phyloP scores from a whole-genome alignment of 2,113 vertebrate species.

The Cyanoderma ruficeps region DNA sequence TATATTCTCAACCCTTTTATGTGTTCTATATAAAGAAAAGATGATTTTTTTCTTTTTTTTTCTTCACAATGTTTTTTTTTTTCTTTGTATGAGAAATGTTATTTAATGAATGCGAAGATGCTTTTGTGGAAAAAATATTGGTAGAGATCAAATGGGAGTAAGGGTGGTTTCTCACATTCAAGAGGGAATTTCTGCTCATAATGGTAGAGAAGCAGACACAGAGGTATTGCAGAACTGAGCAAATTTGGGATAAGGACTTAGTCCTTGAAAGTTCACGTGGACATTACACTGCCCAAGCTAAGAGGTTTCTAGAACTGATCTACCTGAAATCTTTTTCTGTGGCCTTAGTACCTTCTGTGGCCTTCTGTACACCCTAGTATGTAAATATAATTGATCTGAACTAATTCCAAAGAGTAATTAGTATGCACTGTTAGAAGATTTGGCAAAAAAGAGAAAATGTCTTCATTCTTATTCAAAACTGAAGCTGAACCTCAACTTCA shows the following conservation, averaged over 20 bases:
- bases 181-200: not conserved
- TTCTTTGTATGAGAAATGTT: not conserved
- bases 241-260: not conserved
- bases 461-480: not conserved
- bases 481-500: not conserved
- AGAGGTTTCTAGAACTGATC: not conserved
- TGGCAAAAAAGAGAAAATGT: not conserved
- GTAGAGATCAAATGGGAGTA: not conserved
- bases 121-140: not conserved
- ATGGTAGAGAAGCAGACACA: not conserved
- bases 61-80: fast-evolving
- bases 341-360: not conserved
- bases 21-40: not conserved
- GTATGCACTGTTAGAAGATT: not conserved
- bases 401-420: not conserved
- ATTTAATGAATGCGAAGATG: not conserved
- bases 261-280: not conserved
- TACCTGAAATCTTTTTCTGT: not conserved
- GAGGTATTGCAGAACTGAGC: not conserved
- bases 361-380: not conserved
- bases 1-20: not conserved
- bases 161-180: not conserved
- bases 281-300: not conserved
- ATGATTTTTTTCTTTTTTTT: not conserved
- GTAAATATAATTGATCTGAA: not conserved